Base-by-base conservation (phyloP, 2,113 vertebrate species). In the Oreocharis arfaki region DNA sequence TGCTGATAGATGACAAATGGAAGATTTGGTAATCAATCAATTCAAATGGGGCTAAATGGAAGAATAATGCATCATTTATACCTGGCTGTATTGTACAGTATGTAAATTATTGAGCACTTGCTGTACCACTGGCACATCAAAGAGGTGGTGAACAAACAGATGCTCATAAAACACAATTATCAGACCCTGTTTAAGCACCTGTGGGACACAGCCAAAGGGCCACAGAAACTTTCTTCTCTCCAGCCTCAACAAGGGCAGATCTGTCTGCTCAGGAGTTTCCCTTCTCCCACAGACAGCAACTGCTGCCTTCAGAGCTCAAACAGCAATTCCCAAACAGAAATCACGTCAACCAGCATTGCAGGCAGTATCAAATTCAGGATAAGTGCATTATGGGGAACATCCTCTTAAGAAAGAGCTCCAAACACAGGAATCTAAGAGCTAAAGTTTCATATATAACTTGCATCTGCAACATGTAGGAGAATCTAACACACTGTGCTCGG, bases 1-100 rank as follows among this genome's bases (percentile, higher is more conserved):
- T 92, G 96, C 87, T 97, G 94, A 96, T 86, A 93, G 60, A 93
- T 53, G 87, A 93, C 78, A 97, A 96, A 95, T 90, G 96, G 94
- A 69, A 93, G 86, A 92, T 91, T 65, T 95, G 73, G 59, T 96
- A 70, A 71, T 93, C 94, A 94, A 98, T 98, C 97, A 94, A 90
- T 97, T 98, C 96, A 96, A 88, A 95, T 93, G 79, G 97, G 82
- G 56, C 95, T 97, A 97, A 97, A 97, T 97, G 96, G 96, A 97
- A 95, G 59, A 97, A 96, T 93, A 96, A 97, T 97, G 92, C 90
- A 96, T 97, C 95, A 91, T 85, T 96, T 92, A 89, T 92, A 91
- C 94, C 95, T 78, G 67, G 50, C 91, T 91, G 55, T 83, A 85
- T n/a, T 78, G 93, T 86, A 65, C 56, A 55, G 63, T 87, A 91